Evolutionary conservation across 2,113 vertebrate species (phyloP), one percentile per base, ranked within the genome.

Genomic region (Protobothrops flavoviridis): DNA sequence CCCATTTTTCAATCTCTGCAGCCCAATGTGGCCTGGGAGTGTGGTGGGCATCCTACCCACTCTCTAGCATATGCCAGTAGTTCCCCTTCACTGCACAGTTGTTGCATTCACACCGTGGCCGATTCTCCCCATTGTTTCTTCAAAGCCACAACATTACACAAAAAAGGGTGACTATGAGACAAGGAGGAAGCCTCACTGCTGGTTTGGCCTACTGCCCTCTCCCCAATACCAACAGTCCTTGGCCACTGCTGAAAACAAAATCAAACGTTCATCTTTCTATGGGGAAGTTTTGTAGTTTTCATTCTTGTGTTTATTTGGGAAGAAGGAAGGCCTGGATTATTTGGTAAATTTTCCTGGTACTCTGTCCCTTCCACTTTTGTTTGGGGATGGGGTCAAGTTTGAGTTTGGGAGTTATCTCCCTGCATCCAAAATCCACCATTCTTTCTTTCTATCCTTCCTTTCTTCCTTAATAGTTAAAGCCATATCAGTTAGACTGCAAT

Each of bases 401-500:
- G 92, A 87, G 74, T 95, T 64, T 94, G 93, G 93, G 94, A 95
- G 96, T 94, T 90, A 90, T 94, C 97, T 96, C 94, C 95, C 94
- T 95, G 95, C 90, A 92, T 93, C 94, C 96, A 95, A 93, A 93
- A 94, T 93, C 55, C 56, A 29, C 95, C 95, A 13, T 92, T 97
- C 95, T 97, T 95, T 95, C 57, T 56, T 29, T 86, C 69, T 56
- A 33, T 56, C 43, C 87, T 88, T 85, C 88, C 93, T 93, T 96
- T 95, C 39, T 93, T 97, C 95, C 97, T 95, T 95, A 97, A 98
- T 98, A 98, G 98, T 98, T 98, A 98, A 98, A 98, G 98, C 98
- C 98, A 98, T 98, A 98, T 98, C 97, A 97, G 97, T 98, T 98
- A 98, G 98, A 98, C 97, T 98, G 98, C 98, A 98, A 98, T 98